Base-by-base conservation (phyloP, 2,888 invertebrate species). In the Epistrophella euchroma region DNA sequence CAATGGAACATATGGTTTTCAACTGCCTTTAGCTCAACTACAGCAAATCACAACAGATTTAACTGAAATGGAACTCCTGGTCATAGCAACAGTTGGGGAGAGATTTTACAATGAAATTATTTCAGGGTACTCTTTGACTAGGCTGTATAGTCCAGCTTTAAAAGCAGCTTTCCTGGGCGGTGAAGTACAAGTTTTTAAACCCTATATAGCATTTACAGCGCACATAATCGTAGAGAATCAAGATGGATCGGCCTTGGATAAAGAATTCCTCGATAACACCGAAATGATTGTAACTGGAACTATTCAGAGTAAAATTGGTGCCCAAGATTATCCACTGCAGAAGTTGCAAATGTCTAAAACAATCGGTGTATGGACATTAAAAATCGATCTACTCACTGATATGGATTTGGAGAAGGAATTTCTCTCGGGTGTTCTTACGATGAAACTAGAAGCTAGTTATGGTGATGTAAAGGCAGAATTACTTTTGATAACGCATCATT, bases 131-230 rank as follows among this genome's bases (percentile, higher is more conserved):
- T 96, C 97, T 35, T 95, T 95, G 78, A 96, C 97, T 0, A 93
- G 97, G 88, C 95, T 98, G 74, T 97, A 95, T 91, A 97, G 97
- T 93, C 97, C 97, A 0, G 96, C 96, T 4, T 94, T 97, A 3
- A 94, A 95, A 71, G 94, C 98, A 6, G 93, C 95, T 70, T 97
- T 98, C 92, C 93, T 98, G 7, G 98, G 98, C 0, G 97, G 96
- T 37, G 94, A 95, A 0, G 96, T 98, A 19, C 97, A 98, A 92
- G 96, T 98, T 35, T 98, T 98, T 93, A 98, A 98, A 92, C 98
- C 98, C 0, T 94, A 96, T 11, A 97, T 98, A 96, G 96, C 97
- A 0, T 96, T 97, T 90, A 95, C 95, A 88, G 94, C 95, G 79
- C 97, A 97, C 95, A 94, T 98, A 90, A 96, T 96, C 15, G 97